Base-by-base conservation (phyloP, 2,113 vertebrate genomes). In the Xiphophorus hellerii region DNA sequence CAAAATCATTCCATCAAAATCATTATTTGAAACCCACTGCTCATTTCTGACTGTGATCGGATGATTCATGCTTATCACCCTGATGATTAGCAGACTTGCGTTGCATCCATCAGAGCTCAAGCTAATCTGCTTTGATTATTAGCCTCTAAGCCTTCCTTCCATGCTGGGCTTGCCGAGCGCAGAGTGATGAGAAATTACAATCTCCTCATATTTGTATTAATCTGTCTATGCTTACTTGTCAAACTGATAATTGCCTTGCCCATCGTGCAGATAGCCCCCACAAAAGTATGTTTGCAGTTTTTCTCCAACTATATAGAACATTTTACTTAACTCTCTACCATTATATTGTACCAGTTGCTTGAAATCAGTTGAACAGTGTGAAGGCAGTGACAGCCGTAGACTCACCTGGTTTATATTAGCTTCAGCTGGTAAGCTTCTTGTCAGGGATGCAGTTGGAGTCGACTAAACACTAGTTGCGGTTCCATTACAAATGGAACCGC, bases 91-190 rank as follows among this genome's bases (percentile, higher is more conserved):
- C 80, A 67, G 30, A 75, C 84, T 71, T 12, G 86, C 81, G 66
- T 75, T 80, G 89, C 82, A 80, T 89, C 87, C 86, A 88, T 90
- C 88, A 85, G 74, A 73, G 83, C 76, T 75, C 6, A 27, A 69
- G 87, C 85, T 93, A 92, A 92, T 92, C 91, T 90, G 73, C 90
- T 90, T 77, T 91, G 92, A 93, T 92, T 89, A 93, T 90, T 91
- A 92, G 88, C 86, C 85, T 88, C 85, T 91, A 91, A 93, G 90
- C 88, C 87, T 70, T 79, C 68, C 89, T 74, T 85, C 81, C 89
- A 88, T 58, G 87, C 85, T 80, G 86, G 88, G 86, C 70, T 82
- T 79, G 84, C 85, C 64, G 58, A 79, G 80, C n/a, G 68, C 66
- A 31, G 48, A 68, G 77, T 72, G 84, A 91, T 89, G 87, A 91